Base-by-base conservation (phyloP, 2,888 invertebrate genomes). In the Mechanitis messenoides region DNA sequence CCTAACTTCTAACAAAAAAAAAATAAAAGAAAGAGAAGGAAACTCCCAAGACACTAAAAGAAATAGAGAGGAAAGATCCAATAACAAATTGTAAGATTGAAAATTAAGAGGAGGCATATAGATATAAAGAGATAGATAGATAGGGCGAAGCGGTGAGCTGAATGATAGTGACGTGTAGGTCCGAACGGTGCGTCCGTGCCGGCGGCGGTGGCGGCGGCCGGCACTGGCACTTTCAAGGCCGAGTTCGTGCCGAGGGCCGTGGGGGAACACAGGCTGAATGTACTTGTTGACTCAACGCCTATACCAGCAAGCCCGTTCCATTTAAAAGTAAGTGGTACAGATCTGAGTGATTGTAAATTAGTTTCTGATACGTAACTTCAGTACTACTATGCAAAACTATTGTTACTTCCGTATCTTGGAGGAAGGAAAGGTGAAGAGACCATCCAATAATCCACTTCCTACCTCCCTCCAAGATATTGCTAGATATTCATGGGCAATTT, bases 231-330 rank as follows among this genome's bases (percentile, higher is more conserved):
- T 67, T 96, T 96, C 88, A 93, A 94, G 68, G 97, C 98, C 3
- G 97, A 98, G 83, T 98, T 98, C 84, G 95, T 95, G 66, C 98
- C 98, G 11, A 91, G 95, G 71, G 94, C 95, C 56, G 97, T 98
- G 64, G 98, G 98, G 55, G 97, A 97, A 77, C 97, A 98, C 84
- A 93, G 95, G 65, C 95, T 98, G 67, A 94, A 96, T 74, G 96
- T 98, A 66, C 94, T 94, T 64, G 95, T 96, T 66, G 95, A 94
- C 79, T 94, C 95, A 68, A 85, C 93, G 73, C 94, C 97, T 11
- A 95, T 97, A 65, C 94, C 95, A 33, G 98, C 98, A 55, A 97
- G 97, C 78, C 98, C 98, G 4, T 98, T 98, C 85, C 95, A 96
- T 72, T 95, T 97, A 73, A 97, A 98, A 92, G 93, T 92, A 66